phyloP scores from a whole-genome alignment of 2,888 invertebrate species.

The Diaperis boleti region DNA sequence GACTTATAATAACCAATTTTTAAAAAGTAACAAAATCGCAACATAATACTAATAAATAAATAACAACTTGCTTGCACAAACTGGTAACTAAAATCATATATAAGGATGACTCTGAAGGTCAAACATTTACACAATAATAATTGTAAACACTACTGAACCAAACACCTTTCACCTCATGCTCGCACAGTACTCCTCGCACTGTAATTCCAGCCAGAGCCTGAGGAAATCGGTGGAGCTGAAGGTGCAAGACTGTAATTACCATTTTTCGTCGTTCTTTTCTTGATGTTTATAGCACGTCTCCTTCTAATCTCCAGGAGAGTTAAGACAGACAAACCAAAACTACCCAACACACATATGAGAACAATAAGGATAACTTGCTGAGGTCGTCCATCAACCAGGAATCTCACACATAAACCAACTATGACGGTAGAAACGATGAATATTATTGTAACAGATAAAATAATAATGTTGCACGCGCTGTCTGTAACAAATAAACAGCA shows the following conservation, averaged over 20 bases:
- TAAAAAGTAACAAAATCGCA: too few relatives aligned
- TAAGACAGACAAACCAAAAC: slow-evolving; percentile 1
- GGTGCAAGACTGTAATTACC: slow-evolving; percentile 17
- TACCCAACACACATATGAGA: slow-evolving; percentile 7
- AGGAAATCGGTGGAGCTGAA: slow-evolving; percentile 13
- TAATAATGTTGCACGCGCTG: slow-evolving; percentile 1
- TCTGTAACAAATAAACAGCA: slow-evolving; percentile 7
- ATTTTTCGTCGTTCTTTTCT: not conserved
- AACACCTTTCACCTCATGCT: too few relatives aligned
- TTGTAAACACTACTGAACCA: too few relatives aligned
- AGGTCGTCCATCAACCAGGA: not conserved
- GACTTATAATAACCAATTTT: too few relatives aligned
- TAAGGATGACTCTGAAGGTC: too few relatives aligned
- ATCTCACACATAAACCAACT: slow-evolving; percentile 26
- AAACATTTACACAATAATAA: too few relatives aligned
- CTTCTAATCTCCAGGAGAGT: slow-evolving; percentile 19
- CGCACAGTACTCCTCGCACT: slow-evolving; percentile 17
- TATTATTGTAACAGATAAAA: slow-evolving; percentile 7
- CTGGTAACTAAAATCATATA: too few relatives aligned
- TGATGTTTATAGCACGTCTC: not conserved
- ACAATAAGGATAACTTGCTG: slow-evolving; percentile 15
- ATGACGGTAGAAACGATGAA: slow-evolving; percentile 11
- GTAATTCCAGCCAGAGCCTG: slow-evolving; percentile 2
- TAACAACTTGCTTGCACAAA: too few relatives aligned
- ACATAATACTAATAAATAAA: too few relatives aligned